phyloP scores from a whole-genome alignment of 2,888 invertebrate species.

The Julus scanicus region DNA sequence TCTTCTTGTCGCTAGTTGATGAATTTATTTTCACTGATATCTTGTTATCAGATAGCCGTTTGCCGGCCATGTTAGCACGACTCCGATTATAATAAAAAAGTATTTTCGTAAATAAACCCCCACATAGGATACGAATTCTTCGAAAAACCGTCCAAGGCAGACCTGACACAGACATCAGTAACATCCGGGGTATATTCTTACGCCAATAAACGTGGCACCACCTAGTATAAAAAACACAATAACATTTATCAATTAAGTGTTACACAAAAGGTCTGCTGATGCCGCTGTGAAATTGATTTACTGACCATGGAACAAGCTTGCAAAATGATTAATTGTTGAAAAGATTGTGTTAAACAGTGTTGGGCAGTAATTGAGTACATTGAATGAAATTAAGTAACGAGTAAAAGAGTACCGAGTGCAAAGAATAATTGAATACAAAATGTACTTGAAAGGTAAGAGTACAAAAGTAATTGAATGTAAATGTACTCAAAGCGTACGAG shows the following conservation, averaged over 20 bases:
- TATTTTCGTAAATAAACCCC: not conserved
- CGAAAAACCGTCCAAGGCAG: not conserved
- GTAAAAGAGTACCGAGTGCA: too few relatives aligned
- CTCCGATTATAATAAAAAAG: not conserved
- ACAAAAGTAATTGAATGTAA: too few relatives aligned
- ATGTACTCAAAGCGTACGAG: too few relatives aligned
- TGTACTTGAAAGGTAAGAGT: too few relatives aligned
- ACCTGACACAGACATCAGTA: not conserved
- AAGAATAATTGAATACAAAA: too few relatives aligned
- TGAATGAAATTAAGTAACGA: too few relatives aligned
- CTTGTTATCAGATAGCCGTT: conserved; percentile 37
- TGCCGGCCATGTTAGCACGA: not conserved
- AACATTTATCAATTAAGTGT: not conserved
- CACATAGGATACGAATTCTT: not conserved
- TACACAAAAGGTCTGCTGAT: not conserved
- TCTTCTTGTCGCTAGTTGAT: conserved; percentile 30
- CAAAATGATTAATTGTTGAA: too few relatives aligned
- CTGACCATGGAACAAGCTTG: too few relatives aligned
- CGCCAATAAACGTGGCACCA: not conserved
- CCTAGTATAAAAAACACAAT: not conserved
- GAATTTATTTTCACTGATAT: conserved; percentile 35
- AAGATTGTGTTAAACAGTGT: too few relatives aligned
- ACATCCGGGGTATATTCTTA: not conserved
- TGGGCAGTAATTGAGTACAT: too few relatives aligned
- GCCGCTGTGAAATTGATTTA: not conserved